Evolutionary conservation across 2,888 invertebrate species (phyloP).

Genomic region (Belgica antarctica): DNA sequence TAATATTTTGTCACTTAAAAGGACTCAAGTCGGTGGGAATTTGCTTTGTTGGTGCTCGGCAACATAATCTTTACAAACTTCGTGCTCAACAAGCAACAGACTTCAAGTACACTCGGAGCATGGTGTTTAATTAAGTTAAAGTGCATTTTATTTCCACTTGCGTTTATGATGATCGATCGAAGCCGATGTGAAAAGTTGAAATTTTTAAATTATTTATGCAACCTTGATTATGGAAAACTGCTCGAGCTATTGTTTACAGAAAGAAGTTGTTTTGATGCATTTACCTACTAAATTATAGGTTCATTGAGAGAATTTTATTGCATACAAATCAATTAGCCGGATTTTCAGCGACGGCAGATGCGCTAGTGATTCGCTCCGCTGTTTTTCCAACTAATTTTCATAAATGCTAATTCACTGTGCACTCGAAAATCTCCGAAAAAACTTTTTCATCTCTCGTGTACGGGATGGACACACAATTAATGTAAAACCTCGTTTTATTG

Average conservation of each 20-base stretch:
- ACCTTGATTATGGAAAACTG: conserved; percentile 29
- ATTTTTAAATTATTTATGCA: conserved; percentile 17
- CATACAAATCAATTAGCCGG: conserved; percentile 18
- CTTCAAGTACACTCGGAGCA: background rate
- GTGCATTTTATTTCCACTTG: background rate
- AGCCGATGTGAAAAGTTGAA: conserved; percentile 1
- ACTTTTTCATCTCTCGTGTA: conserved; percentile 6
- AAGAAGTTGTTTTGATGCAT: background rate
- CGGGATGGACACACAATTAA: background rate
- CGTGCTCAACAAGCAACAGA: conserved; percentile 34
- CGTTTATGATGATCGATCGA: conserved; percentile 7
- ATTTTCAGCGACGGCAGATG: background rate
- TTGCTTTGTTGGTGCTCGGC: background rate
- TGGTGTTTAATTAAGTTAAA: background rate
- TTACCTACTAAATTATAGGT: background rate
- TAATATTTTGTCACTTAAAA: conserved; percentile 19
- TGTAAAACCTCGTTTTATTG: background rate
- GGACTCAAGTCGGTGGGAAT: background rate
- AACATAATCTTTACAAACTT: conserved; percentile 8
- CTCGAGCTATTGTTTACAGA: conserved; percentile 21
- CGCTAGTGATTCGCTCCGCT: background rate
- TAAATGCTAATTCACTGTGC: conserved; percentile 20
- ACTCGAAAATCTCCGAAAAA: conserved; percentile 29
- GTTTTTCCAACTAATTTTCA: conserved; percentile 8
- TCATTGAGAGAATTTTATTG: background rate